phyloP scores from a whole-genome alignment of 2,888 invertebrate species.

The Heliconius cydno region DNA sequence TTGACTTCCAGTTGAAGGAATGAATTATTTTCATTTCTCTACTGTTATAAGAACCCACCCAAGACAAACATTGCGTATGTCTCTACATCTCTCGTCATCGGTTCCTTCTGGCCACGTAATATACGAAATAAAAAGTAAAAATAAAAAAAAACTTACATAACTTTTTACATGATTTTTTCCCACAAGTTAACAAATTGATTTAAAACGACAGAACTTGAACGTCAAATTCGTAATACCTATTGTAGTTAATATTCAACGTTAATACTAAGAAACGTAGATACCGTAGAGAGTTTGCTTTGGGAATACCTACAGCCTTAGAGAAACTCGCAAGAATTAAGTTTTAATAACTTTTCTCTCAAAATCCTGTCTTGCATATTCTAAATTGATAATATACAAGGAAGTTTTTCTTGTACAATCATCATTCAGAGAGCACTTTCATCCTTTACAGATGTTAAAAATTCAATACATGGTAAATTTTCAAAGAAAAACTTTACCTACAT shows the following conservation, averaged over 20 bases:
- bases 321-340: neutral
- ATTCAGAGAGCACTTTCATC: neutral
- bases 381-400: constrained; percentile 23
- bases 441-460: constrained; percentile 6
- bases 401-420: neutral
- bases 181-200: neutral
- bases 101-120: no score
- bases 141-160: no score
- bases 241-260: neutral
- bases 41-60: no score
- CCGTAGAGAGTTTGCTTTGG: neutral
- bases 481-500: constrained; percentile 25
- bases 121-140: no score
- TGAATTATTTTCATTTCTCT: no score
- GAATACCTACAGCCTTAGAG: neutral
- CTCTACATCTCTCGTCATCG: no score
- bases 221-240: neutral
- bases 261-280: neutral
- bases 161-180: no score
- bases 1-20: neutral
- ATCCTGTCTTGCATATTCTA: constrained; percentile 30
- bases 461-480: constrained; percentile 17
- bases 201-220: neutral
- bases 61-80: no score
- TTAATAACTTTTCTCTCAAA: constrained; percentile 8